Evolutionary conservation across 2,113 vertebrate species (phyloP).

Genomic region (Salminus brasiliensis): DNA sequence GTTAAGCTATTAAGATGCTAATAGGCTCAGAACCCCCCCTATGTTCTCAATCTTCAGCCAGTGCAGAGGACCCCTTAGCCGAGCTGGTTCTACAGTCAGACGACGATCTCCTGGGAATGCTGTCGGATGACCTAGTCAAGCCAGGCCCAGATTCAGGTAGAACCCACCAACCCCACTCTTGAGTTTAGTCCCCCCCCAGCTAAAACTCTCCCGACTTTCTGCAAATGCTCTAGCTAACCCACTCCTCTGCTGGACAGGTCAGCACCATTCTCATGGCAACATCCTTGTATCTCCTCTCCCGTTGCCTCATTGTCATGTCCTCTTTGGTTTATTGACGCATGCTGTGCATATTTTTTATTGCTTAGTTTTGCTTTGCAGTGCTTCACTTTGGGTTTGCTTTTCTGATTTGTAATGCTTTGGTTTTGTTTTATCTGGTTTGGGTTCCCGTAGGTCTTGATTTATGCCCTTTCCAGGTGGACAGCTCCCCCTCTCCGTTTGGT

Average conservation of each 20-base stretch:
- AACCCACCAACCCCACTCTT: conserved; percentile 14
- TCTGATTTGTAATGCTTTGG: conserved; percentile 44
- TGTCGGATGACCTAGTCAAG: conserved; percentile 87
- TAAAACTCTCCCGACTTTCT: conserved; percentile 4
- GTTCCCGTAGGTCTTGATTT: conserved; percentile 94
- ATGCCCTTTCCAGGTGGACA: conserved; percentile 94
- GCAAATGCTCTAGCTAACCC: conserved; percentile 13
- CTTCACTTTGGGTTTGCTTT: conserved; percentile 16
- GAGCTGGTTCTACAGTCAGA: conserved; percentile 93
- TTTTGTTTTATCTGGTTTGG: conserved; percentile 88
- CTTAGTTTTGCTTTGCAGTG: conserved; percentile 25
- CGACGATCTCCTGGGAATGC: conserved; percentile 92
- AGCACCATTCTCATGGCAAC: background rate
- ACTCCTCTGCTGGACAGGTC: conserved; percentile 18
- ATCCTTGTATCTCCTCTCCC: conserved; percentile 16
- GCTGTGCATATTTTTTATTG: conserved; percentile 24
- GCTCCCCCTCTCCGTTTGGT: conserved; percentile 92
- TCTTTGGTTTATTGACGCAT: conserved; percentile 19
- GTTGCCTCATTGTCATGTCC: background rate
- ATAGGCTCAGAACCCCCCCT: conserved; percentile 44
- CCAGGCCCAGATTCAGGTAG: conserved; percentile 83
- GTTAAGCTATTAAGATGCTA: background rate
- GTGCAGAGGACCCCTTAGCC: conserved; percentile 83
- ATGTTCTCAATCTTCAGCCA: conserved; percentile 72
- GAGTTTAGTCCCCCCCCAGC: background rate